Base-by-base conservation (phyloP, 2,888 invertebrate genomes). In the Eurytoma adleriae region DNA sequence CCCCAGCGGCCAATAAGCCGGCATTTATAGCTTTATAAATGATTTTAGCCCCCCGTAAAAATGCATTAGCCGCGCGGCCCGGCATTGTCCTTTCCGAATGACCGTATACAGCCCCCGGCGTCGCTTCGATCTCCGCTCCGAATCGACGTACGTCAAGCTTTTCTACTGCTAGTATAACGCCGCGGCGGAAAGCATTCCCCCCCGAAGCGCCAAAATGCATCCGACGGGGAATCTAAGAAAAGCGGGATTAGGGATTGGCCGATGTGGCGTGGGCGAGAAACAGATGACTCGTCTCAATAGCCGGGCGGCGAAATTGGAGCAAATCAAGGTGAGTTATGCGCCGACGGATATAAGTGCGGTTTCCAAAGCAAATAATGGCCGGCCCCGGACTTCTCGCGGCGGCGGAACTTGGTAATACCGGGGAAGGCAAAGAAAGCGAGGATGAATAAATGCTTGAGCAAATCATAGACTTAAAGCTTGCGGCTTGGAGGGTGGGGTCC, bases 11-110 rank as follows among this genome's bases (percentile, higher is more conserved):
- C 89, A 89, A 90, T 90, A 89, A 88, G 88, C 86, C 87, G 83
- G 83, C 90, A 90, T 90, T 90, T 90, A 90, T 90, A 88, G 89
- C 89, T 90, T 82, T 90, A 90, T 90, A 90, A 90, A 90, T 90
- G 90, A 90, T 90, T 90, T 89, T 89, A 88, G 87, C 87, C 88
- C 88, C 78, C 87, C 87, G 87, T 88, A 88, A 87, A 88, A 88
- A 88, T 87, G 89, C 90, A 90, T 90, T 90, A 90, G 88, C 57
- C 66, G 50, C 48, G 27, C 20, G 24, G 3, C 59, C 27, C 13
- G 48, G 50, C 67, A 54, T 59, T 67, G 52, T 69, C 64, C n/a
- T 54, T 59, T 68, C 40, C 40, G 56, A 61, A 24, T 20, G 40
- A 40, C 40, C 40, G 40, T 40, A 7, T 56, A 10, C 14, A n/a